Conservation (phyloP, 2,888 invertebrate genomes). For the Drosophila anomalata region DNA sequence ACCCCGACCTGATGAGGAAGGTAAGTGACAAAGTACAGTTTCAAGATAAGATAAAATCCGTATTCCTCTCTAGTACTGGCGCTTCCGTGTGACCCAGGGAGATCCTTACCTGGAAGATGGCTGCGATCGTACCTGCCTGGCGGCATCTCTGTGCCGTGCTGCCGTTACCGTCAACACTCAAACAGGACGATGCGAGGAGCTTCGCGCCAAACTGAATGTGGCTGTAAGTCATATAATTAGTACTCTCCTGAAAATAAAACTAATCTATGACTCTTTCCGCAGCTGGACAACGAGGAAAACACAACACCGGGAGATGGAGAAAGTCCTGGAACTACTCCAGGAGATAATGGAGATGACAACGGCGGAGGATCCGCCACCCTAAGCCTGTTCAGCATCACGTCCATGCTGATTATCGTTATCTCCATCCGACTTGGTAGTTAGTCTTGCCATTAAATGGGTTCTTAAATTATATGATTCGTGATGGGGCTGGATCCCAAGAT, state of each 20-base stretch:
- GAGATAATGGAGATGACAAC: neutral
- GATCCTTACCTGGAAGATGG: constrained; percentile 72
- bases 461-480: constrained; percentile 44
- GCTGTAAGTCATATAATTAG: constrained; percentile 64
- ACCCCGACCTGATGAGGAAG: constrained; percentile 69
- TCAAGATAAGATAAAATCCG: neutral
- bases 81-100: constrained; percentile 68
- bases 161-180: constrained; percentile 73
- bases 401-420: constrained; percentile 47
- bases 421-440: constrained; percentile 49
- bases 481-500: no score
- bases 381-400: constrained; percentile 50
- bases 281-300: constrained; percentile 66
- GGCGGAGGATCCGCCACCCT: constrained; percentile 54
- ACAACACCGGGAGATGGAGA: constrained; percentile 44
- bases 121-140: constrained; percentile 72
- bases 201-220: constrained; percentile 54
- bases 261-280: neutral
- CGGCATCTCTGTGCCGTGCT: constrained; percentile 69
- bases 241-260: neutral
- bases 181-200: constrained; percentile 67
- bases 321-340: constrained; percentile 3
- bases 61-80: constrained; percentile 61
- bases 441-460: constrained; percentile 4
- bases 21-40: constrained; percentile 42